Base-by-base conservation (phyloP, 2,797 vertebrate genomes). In the Sebastes hubbsi region DNA sequence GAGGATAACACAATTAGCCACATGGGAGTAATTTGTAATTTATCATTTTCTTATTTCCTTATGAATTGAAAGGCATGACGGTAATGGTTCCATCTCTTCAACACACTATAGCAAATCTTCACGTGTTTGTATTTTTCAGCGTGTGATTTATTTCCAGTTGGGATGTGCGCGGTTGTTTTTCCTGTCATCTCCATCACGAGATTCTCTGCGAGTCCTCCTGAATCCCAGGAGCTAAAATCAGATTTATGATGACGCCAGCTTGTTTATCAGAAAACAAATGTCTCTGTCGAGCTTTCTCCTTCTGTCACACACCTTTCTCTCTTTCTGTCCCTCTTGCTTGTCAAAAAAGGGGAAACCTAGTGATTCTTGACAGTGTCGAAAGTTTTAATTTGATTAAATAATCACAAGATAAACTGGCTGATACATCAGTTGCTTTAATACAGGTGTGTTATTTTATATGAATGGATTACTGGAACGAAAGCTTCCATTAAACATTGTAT, bases 181-280 rank as follows among this genome's bases (percentile, higher is more conserved):
- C 38, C 71, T 88, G 87, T 84, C 85, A 71, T 82, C 82, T 86
- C 61, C 66, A 85, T 90, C 92, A 87, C 82, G 82, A 89, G 91
- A 92, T 78, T 65, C 83, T 86, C 77, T 76, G 80, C 27, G 63
- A 85, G 86, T 88, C 81, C 65, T 72, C 61, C 76, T 85, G 71
- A 86, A 87, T 91, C 87, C 87, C 84, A 77, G 81, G 62, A 86
- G 86, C 86, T 90, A 87, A 91, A 91, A 90, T 88, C 83, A 77
- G 91, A 90, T 90, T 86, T 22, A 85, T 87, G 85, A 89, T 77
- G 85, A 92, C 82, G 9, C 6, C 46, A 2, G 74, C 67, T 83
- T 89, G 87, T 91, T 91, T 89, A 81, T 91, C 75, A 83, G 83
- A 83, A 90, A 91, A 91, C 93, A 93, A 92, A 86, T 75, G 46